Base-by-base conservation (phyloP, 1,140 invertebrate species). In the Contarinia nasturtii region DNA sequence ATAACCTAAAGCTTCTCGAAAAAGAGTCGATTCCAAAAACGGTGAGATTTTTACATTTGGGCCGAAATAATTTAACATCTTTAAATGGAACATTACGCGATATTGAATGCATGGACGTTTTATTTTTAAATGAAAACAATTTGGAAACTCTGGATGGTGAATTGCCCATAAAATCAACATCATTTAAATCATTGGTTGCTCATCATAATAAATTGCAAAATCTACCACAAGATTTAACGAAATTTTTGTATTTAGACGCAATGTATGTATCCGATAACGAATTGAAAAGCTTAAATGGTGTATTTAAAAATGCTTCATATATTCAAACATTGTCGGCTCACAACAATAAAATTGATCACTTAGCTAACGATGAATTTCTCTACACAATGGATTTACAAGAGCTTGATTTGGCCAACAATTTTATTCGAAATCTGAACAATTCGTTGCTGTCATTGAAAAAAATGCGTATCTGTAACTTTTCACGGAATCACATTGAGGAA, bases 51-150 rank as follows among this genome's bases (percentile, higher is more conserved):
- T 60, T 86, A 3, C 80, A 83, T 54, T 60, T 87, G 21, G 80
- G 77, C 0, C 67, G 76, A 2, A 87, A 87, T 62, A 70, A 75
- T 49, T 60, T 87, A 14, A 71, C 67, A 40, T 70, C 71, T 49
- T 61, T 87, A n/a, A 86, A 86, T 54, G 76, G 77, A 12, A 80
- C 81, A 1, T 57, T 86, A 14, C 70, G 74, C 48, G 74, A 80
- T 46, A 56, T 86, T 27, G 71, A 76, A 50, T 70, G 80, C 46
- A 61, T 86, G 14, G 74, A 81, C 55, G 84, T 82, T 75, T 68
- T 87, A 34, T 76, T 84, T 46, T 73, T 86, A 21, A 84, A 84
- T 57, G 68, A 73, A 17, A 87, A 87, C 57, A 69, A 79, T 43
- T 64, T 87, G 27, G 74, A 74, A 44, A 71, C 74, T 12, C 64